Conservation (phyloP, 2,113 vertebrate species). For the Erinaceus europaeus region DNA sequence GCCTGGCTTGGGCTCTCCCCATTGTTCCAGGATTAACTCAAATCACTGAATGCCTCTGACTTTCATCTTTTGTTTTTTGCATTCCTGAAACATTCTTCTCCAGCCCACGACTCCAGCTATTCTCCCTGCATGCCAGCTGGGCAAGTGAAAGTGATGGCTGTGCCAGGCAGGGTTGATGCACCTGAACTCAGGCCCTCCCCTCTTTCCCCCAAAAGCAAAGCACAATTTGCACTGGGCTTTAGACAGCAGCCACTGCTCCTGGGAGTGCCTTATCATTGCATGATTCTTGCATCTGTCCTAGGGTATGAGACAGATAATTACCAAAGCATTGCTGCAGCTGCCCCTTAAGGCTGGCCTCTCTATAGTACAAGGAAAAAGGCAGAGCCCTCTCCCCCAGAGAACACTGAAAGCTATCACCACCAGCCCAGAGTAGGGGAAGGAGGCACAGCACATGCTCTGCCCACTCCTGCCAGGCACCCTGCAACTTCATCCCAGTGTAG, state of each 20-base stretch:
- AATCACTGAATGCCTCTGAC: constrained; percentile 56
- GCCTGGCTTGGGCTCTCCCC: constrained; percentile 7
- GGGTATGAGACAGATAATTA: background rate
- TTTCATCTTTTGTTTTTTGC: constrained; percentile 51
- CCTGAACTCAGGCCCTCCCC: background rate
- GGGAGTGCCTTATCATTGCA: constrained; percentile 43
- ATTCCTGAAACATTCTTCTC: constrained; percentile 55
- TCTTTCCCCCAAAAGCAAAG: background rate
- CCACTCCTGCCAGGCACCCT: background rate
- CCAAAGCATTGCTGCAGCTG: background rate
- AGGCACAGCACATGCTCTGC: background rate
- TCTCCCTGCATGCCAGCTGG: constrained; percentile 46
- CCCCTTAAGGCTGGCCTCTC: background rate
- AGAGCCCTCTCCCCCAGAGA: background rate
- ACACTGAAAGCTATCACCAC: background rate
- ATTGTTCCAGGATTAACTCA: constrained; percentile 62
- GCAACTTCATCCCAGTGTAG: background rate
- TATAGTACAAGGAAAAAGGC: background rate
- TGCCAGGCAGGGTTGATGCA: constrained; percentile 10
- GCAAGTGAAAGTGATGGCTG: constrained; percentile 48
- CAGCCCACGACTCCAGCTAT: constrained; percentile 39
- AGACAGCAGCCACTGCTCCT: constrained; percentile 54
- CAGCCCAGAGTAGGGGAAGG: background rate
- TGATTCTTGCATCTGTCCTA: background rate
- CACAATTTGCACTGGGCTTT: background rate